Evolutionary conservation across 64 coral and sea anemone genomes (phyloP).

Genomic region (Cladopsammia gracilis): DNA sequence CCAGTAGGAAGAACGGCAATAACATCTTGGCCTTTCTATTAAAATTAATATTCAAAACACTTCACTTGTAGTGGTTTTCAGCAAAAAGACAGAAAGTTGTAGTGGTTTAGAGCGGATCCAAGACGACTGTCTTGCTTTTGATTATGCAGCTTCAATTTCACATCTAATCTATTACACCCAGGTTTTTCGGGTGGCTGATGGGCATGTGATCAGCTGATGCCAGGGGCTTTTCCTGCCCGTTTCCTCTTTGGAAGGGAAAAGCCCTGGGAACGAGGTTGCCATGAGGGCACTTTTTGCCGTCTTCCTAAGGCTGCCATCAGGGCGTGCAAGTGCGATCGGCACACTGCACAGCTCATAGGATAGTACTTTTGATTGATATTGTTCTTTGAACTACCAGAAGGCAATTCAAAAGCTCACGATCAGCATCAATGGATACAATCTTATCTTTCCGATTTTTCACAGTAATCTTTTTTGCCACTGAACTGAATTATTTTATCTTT

Average conservation of each 20-base stretch:
- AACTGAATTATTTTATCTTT: constrained; percentile 30
- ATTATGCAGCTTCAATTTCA: neutral
- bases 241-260: neutral
- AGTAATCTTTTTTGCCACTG: constrained; percentile 1
- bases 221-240: constrained; percentile 53
- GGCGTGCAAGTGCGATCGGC: constrained; percentile 61
- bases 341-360: constrained; percentile 67
- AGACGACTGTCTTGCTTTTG: neutral
- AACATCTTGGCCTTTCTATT: constrained; percentile 35
- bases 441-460: neutral
- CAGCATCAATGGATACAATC: constrained; percentile 25
- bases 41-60: constrained; percentile 52
- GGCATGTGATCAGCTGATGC: constrained; percentile 54
- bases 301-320: constrained; percentile 70
- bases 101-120: neutral
- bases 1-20: constrained; percentile 48
- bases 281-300: constrained; percentile 71
- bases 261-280: constrained; percentile 29
- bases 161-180: constrained; percentile 49
- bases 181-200: constrained; percentile 27
- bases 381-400: constrained; percentile 41
- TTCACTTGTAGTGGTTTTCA: constrained; percentile 46
- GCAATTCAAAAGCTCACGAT: constrained; percentile 46
- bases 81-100: neutral
- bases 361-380: constrained; percentile 69